Percentiles rank a stretch among this genome's conserved stretches.
These are phyloP conservation scores for Coendou prehensilis DNA, from an alignment of 2,797 vertebrate genomes.

Conservation along the genomic window DNA sequence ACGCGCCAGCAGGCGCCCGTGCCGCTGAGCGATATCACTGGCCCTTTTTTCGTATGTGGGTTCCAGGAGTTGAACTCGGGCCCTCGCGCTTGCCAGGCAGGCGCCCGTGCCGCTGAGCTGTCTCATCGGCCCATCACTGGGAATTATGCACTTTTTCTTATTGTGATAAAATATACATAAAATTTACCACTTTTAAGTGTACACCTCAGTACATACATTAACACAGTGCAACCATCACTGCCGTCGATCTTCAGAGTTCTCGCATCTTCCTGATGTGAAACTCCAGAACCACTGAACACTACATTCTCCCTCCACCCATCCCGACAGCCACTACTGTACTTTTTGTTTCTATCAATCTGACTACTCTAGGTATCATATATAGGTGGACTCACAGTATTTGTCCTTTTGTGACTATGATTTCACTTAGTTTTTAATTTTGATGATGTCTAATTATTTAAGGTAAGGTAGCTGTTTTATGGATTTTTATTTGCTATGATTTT, in stretches of 20 bases:
- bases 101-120: too few relatives aligned
- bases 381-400: background rate
- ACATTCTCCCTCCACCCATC: background rate
- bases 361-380: background rate
- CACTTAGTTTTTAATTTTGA: background rate
- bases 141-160: background rate
- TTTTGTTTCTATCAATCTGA: background rate
- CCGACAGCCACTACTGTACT: background rate
- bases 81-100: too few relatives aligned
- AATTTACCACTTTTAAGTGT: background rate
- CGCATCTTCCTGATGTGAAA: background rate
- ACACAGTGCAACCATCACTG: background rate
- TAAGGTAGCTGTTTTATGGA: background rate
- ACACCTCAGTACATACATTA: background rate
- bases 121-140: background rate
- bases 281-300: background rate
- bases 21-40: too few relatives aligned
- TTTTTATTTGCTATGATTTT: background rate
- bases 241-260: background rate
- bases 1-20: too few relatives aligned
- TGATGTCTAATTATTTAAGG: background rate
- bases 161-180: background rate
- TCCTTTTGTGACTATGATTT: background rate
- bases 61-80: too few relatives aligned
- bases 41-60: too few relatives aligned